Conservation (phyloP, 2,113 vertebrate species). For the Pterocles burchelli region DNA sequence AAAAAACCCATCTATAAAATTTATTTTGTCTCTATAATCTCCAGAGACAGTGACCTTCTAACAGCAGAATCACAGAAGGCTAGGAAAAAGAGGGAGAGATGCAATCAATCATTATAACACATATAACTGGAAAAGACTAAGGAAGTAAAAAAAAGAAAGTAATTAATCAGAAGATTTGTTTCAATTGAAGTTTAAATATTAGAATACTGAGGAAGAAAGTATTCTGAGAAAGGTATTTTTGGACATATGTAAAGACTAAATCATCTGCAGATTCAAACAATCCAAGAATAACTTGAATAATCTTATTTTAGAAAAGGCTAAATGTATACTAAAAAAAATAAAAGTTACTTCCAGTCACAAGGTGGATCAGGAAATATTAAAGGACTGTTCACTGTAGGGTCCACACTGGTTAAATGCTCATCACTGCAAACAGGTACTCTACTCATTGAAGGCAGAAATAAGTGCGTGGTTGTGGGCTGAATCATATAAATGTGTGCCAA, state of each 20-base stretch:
- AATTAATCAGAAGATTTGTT: neutral
- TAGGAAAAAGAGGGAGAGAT: neutral
- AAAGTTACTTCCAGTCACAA: neutral
- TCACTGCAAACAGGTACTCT: neutral
- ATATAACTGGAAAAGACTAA: neutral
- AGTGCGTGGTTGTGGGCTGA: neutral
- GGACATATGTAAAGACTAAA: neutral
- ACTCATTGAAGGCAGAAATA: neutral
- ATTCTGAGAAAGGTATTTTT: neutral
- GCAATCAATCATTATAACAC: neutral
- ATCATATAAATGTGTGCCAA: neutral
- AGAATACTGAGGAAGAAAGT: neutral
- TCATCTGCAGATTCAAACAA: neutral
- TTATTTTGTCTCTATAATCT: neutral
- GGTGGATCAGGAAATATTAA: neutral
- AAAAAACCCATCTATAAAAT: neutral
- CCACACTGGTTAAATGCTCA: neutral
- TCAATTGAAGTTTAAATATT: slow-evolving; percentile 25
- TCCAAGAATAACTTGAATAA: neutral
- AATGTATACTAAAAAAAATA: neutral
- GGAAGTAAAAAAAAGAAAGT: neutral
- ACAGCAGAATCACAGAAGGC: neutral
- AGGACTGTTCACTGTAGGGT: neutral
- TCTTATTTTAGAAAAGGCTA: neutral
- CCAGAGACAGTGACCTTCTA: neutral